Evolutionary conservation across 1,140 invertebrate species (phyloP), one percentile per base, ranked within the genome.

Genomic region (Dryas iulia): DNA sequence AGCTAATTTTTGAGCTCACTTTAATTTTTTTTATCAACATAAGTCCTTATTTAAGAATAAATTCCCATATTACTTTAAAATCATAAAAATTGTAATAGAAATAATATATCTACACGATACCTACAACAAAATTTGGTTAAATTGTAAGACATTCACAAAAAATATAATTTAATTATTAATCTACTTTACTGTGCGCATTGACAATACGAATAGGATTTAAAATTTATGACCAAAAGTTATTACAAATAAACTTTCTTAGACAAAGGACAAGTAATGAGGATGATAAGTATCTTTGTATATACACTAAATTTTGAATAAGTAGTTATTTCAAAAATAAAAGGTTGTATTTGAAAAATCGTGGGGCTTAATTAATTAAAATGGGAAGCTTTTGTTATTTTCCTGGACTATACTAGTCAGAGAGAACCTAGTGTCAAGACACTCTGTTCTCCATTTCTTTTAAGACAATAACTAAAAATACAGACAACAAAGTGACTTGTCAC

Each of bases 151-250:
- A 71, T 28, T 60, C 65, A 35, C 63, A 66, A 60, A 74, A 70
- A 67, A 61, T 66, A 68, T 69, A 23, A 59, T 60, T 72, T 63
- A 56, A 74, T 60, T 33, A 60, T 69, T 58, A 21, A 63, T 21
- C 66, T 69, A 73, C 24, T 70, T 87, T 82, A 87, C 82, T 90
- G 87, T 90, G 87, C 87, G 87, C 85, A 76, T 90, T 87, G 77
- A 77, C 70, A 83, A 81, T 84, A 83, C 66, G 39, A 78, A 83
- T 83, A 89, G 78, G 81, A 83, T 73, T 82, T 78, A 83, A 58
- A 77, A 70, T 76, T 78, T 69, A 33, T 23, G 73, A 59, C 61
- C 71, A 54, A 64, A 70, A 73, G 57, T 73, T 66, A 74, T 79
- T 76, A 79, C 73, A 79, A 83, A 76, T 76, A 74, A 57, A 56